A percentile compares a stretch with the other conserved stretches of the same genome.
phyloP scores from a whole-genome alignment of 2,888 invertebrate genomes.

The Argyra leucocephala region DNA sequence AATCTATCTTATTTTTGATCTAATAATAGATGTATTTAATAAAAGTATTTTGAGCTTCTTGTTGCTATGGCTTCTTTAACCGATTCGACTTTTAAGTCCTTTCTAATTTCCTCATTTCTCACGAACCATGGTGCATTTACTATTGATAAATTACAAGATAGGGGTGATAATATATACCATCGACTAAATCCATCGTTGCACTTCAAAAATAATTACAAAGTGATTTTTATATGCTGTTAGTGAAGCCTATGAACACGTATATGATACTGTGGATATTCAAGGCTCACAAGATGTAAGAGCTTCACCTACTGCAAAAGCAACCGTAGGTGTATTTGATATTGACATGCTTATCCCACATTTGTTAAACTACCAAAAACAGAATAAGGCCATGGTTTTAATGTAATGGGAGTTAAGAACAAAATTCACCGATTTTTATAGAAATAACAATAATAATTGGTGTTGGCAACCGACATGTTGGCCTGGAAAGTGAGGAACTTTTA shows the following conservation, averaged over 20 bases:
- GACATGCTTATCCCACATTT: constrained; percentile 96
- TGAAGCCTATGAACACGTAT: constrained; percentile 99
- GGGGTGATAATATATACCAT: constrained; percentile 93
- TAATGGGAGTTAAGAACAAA: constrained; percentile 99
- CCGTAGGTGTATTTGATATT: constrained; percentile 69
- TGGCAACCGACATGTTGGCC: constrained; percentile 92
- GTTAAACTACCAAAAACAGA: constrained; percentile 98
- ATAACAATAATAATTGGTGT: constrained; percentile 98
- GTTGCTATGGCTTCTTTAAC: no score
- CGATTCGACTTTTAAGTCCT: no score
- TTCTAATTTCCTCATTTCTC: no score
- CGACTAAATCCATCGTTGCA: constrained; percentile 87
- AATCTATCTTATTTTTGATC: no score
- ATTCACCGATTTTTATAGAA: constrained; percentile 98
- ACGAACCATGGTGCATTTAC: no score
- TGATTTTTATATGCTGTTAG: constrained; percentile 95
- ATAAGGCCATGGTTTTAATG: constrained; percentile 92
- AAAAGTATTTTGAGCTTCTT: no score
- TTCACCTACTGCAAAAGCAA: constrained; percentile 94
- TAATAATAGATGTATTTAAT: no score
- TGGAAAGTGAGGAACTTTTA: constrained; percentile 92
- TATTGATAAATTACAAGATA: constrained; percentile 89
- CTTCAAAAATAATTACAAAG: constrained; percentile 94
- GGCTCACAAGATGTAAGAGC: constrained; percentile 93
- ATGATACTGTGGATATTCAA: constrained; percentile 95